phyloP scores from a whole-genome alignment of 1,140 invertebrate genomes.

The Portunus trituberculatus region DNA sequence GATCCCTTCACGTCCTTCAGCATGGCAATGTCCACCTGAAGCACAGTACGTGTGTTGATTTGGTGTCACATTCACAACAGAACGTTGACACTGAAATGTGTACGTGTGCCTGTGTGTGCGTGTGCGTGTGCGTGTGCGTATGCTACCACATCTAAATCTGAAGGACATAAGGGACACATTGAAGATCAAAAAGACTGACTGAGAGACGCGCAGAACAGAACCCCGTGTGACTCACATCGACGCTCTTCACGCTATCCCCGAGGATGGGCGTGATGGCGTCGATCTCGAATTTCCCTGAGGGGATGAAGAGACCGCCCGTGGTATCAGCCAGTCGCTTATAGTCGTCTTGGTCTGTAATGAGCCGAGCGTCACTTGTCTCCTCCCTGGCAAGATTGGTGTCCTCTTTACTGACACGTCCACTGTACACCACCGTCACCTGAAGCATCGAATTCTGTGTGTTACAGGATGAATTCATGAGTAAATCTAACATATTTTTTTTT shows the following conservation, averaged over 20 bases:
- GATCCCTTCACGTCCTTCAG: slow-evolving; percentile 38
- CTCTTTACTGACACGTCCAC: not conserved
- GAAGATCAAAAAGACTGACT: no score
- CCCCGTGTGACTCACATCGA: slow-evolving; percentile 31
- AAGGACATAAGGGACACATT: not conserved
- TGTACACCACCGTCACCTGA: slow-evolving; percentile 44
- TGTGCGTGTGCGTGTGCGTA: no score
- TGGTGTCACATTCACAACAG: no score
- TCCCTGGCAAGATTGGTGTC: not conserved
- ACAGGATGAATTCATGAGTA: not conserved
- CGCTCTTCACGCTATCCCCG: slow-evolving; percentile 57
- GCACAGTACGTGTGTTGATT: not conserved
- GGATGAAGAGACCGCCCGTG: slow-evolving; percentile 69
- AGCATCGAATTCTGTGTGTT: not conserved
- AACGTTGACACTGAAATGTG: no score
- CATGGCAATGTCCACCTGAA: slow-evolving; percentile 67
- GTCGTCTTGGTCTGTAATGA: not conserved
- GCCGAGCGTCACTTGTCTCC: not conserved
- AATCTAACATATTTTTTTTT: not conserved
- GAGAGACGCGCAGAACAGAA: not conserved
- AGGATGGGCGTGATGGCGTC: slow-evolving; percentile 66
- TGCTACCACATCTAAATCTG: no score
- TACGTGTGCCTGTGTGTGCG: no score
- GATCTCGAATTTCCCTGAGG: slow-evolving; percentile 67
- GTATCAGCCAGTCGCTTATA: slow-evolving; percentile 55